These are phyloP conservation scores for Vannuccia rotundouncinata DNA, from an alignment of 2,888 invertebrate species.

Conservation along the genomic window DNA sequence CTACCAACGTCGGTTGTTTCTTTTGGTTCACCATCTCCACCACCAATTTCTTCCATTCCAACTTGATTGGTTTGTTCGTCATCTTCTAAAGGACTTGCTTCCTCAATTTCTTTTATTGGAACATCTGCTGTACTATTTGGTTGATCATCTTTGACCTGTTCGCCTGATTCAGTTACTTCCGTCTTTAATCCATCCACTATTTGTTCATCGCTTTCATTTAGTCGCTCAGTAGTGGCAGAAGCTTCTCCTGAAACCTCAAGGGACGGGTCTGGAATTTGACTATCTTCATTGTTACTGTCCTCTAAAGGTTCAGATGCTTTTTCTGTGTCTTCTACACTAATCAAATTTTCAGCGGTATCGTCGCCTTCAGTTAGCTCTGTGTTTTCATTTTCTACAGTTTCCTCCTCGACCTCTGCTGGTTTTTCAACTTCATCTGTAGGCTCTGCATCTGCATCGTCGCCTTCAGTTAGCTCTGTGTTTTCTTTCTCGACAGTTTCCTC, in stretches of 20 bases:
- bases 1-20: constrained; percentile 39
- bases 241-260: too few species aligned
- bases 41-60: constrained; percentile 34
- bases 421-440: constrained; percentile 27
- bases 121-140: too few species aligned
- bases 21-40: constrained; percentile 31
- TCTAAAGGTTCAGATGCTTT: too few species aligned
- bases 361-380: background rate
- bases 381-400: background rate
- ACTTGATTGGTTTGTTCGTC: background rate
- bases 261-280: too few species aligned
- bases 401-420: constrained; percentile 31
- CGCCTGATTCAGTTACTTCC: too few species aligned
- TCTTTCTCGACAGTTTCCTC: constrained; percentile 37
- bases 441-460: background rate
- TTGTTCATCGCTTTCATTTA: too few species aligned
- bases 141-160: too few species aligned
- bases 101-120: background rate
- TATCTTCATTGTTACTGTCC: too few species aligned
- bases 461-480: constrained; percentile 29
- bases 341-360: background rate
- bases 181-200: background rate
- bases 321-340: too few species aligned
- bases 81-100: background rate
- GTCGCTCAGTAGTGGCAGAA: background rate